Percentiles rank a stretch among this genome's conserved stretches.
Conservation (phyloP, 1,140 invertebrate species). For the Brachystomella parvula region DNA sequence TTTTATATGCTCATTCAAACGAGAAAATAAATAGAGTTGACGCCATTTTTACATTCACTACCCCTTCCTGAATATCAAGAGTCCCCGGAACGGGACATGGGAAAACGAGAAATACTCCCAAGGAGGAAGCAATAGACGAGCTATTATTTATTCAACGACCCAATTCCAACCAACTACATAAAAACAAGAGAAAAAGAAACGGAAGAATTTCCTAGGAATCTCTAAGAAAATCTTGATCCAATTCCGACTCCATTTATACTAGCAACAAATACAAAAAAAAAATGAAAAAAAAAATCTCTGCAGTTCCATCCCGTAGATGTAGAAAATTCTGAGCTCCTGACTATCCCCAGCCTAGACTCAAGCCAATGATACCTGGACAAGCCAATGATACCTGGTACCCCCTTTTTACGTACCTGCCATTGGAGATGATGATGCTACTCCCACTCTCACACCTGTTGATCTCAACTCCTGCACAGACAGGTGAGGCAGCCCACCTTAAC, state of each 20-base stretch:
- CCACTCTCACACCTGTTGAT: background rate
- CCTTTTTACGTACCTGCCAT: background rate
- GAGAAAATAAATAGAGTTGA: constrained; percentile 37
- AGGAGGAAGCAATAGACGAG: background rate
- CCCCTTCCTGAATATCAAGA: constrained; percentile 20
- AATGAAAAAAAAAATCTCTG: background rate
- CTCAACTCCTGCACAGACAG: background rate
- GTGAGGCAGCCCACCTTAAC: background rate
- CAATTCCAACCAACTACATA: constrained; percentile 1
- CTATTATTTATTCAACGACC: constrained; percentile 9
- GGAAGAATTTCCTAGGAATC: background rate
- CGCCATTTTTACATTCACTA: constrained; percentile 36
- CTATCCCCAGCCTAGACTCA: no score
- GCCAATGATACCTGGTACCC: no score
- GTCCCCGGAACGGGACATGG: no score
- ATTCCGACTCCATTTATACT: no score
- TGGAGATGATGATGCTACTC: no score
- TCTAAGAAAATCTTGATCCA: background rate
- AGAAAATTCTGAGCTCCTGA: no score
- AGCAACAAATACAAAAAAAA: background rate
- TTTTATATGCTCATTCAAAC: constrained; percentile 38
- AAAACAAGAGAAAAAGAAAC: constrained; percentile 1
- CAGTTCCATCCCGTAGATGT: no score
- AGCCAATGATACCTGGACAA: no score
- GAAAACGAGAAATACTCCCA: background rate